Evolutionary conservation across 2,888 invertebrate genomes (phyloP), one percentile per base, ranked within the genome.

Genomic region (Cloeon dipterum): DNA sequence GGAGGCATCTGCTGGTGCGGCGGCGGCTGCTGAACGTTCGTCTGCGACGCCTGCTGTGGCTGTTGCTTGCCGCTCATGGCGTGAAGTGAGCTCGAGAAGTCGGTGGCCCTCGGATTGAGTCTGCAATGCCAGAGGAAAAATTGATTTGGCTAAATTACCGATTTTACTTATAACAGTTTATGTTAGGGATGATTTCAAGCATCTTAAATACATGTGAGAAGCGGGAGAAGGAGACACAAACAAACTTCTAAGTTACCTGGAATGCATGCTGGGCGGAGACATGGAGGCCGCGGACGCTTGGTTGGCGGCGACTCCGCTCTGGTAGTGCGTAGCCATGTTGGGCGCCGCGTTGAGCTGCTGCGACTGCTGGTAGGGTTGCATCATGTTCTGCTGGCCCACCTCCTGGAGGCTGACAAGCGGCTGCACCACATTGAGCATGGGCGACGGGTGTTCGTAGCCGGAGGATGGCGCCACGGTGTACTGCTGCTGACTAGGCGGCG

Each of bases 41-140:
- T 32, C n/a, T 21, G 32, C 19, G 34, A 38, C 23, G 35, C 38
- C 5, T 10, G 29, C 16, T 23, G 39, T 20, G 39, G 52, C 46
- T 4, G 54, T 47, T 10, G 51, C 50, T 5, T 46, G 17, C 54
- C 47, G 10, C 52, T 54, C 48, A 55, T 51, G 23, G 50, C 53
- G 16, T 29, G 29, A 8, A 61, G 47, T 26, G 63, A 58, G 42
- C 66, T 65, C 1, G 72, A 67, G 52, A 81, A 83, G 48, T 77
- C 76, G 1, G 81, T 78, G 4, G 81, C 79, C 46, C 81, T 70
- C 1, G 81, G 78, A 56, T 83, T 85, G 26, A 83, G 60, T 38
- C 78, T 29, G 29, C 14, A 29, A 29, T 23, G n/a, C n/a, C n/a
- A n/a, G n/a, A n/a, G n/a, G n/a, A n/a, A n/a, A n/a, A n/a, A n/a